Evolutionary conservation across 2,797 vertebrate genomes (phyloP), one percentile per base, ranked within the genome.

Genomic region (Propithecus deckenii): DNA sequence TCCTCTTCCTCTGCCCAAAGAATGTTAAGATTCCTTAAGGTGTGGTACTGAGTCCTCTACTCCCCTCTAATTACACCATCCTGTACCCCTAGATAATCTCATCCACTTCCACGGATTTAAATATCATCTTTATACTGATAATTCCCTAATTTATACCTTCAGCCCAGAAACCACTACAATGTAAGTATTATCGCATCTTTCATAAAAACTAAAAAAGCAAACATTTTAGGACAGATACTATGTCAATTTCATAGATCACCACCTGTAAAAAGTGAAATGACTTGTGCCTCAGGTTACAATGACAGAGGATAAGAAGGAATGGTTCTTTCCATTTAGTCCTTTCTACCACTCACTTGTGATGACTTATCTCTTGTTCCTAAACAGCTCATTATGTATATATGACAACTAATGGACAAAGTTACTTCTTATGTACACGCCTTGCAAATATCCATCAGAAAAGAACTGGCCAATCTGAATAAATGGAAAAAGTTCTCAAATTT

Each of bases 401-500:
- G 41, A 89, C 61, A 50, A 90, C 57, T 87, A 96, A 63, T 28
- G 12, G 22, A 95, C 48, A 96, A 89, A 96, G 65, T 79, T 79
- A 75, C 15, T 43, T 86, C 57, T 25, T 67, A 79, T 18, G 78
- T 35, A 50, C 7, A 91, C 11, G 59, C 28, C 7, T 57, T 35
- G 13, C 32, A 90, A 6, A 84, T 4, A 81, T 4, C 12, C 32
- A 43, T 81, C 17, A 91, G n/a, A 50, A 84, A 83, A 80, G 28
- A 91, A 96, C 4, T 55, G 23, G 38, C 3, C 43, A 86, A 92
- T 69, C 1, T 86, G 59, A 95, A 74, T 89, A 84, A 92, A 91
- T 50, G n/a, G 43, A 86, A 23, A 91, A 96, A 91, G 13, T 18
- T 84, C 69, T 93, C 38, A 95, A 92, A 75, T 8, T 57, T 91